Percentiles rank a stretch among this genome's conserved stretches.
phyloP scores from a whole-genome alignment of 2,797 vertebrate species.

The Liparis tanakae region DNA sequence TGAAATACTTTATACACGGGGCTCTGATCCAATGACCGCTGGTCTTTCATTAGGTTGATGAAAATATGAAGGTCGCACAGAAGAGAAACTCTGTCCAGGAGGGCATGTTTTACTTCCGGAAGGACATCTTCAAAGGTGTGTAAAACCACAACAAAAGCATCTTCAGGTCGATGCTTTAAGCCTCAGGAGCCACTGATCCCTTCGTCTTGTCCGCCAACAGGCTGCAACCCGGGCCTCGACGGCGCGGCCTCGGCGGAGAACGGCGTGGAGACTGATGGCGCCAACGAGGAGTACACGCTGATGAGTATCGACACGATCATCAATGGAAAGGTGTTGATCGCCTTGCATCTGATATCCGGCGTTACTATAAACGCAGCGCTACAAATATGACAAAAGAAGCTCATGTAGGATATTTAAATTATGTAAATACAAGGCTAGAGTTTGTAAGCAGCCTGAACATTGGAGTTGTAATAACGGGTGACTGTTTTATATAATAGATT shows the following conservation, averaged over 20 bases:
- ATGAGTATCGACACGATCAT: conserved; percentile 99
- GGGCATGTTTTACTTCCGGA: conserved; percentile 96
- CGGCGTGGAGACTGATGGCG: conserved; percentile 76
- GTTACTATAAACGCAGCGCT: background rate
- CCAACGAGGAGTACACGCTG: conserved; percentile 88
- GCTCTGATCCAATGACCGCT: background rate
- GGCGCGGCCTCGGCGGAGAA: conserved; percentile 85
- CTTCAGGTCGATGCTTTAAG: rapidly evolving
- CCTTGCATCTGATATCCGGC: background rate
- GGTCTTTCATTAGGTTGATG: conserved; percentile 88
- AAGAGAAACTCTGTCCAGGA: conserved; percentile 93
- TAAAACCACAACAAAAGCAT: background rate
- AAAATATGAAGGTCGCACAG: conserved; percentile 98
- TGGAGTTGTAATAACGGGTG: background rate
- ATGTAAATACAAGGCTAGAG: background rate
- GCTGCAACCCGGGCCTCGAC: conserved; percentile 89
- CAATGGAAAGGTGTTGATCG: conserved; percentile 91
- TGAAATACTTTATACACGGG: background rate
- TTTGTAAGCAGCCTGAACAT: background rate
- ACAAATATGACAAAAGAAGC: background rate
- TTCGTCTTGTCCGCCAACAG: conserved; percentile 67
- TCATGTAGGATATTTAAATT: background rate
- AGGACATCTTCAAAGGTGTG: conserved; percentile 96
- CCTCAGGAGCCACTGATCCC: background rate
- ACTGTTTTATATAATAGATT: background rate